Evolutionary conservation across 2,113 vertebrate species (phyloP), one percentile per base, ranked within the genome.

Genomic region (Anoura caudifer): DNA sequence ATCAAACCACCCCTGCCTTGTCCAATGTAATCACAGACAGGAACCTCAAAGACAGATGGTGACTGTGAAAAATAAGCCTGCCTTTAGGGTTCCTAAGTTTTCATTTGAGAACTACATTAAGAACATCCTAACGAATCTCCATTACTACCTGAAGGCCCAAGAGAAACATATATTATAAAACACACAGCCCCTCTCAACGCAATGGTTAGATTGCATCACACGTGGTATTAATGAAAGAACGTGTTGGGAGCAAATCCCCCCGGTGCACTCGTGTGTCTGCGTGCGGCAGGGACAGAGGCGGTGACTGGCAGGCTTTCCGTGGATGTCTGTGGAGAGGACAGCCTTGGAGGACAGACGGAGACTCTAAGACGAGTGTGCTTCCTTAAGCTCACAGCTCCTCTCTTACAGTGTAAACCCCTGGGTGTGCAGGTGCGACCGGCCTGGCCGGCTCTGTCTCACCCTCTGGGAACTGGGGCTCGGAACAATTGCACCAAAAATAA

Each of bases 131-230:
- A 65, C 31, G 79, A 65, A 33, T 56, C 73, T 89, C 67, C 89
- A 3, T 79, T n/a, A 83, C 67, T 47, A 63, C 31, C 26, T 54
- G 26, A 47, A 77, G 86, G 43, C 75, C 54, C 47, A 52, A 28
- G 45, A 93, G 67, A 73, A n/a, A 52, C 59, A 85, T 24, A 61
- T 65, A 81, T 38, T 63, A 77, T 61, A 56, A 63, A 91, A 73
- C 33, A 81, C 4, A 47, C 1, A 86, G 50, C 28, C 59, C 56
- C 59, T 63, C 73, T 91, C 63, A 76, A 90, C 50, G 47, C 52
- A 50, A 33, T 17, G 16, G 43, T 50, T 0, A 65, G 16, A 38
- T 13, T 26, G 10, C 54, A 85, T 67, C 84, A 17, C 50, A 90
- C 88, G 36, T 12, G 20, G 36, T 65, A 11, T 17, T 92, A 45